phyloP scores from a whole-genome alignment of 2,888 invertebrate genomes.

The Drosophila barbarae region DNA sequence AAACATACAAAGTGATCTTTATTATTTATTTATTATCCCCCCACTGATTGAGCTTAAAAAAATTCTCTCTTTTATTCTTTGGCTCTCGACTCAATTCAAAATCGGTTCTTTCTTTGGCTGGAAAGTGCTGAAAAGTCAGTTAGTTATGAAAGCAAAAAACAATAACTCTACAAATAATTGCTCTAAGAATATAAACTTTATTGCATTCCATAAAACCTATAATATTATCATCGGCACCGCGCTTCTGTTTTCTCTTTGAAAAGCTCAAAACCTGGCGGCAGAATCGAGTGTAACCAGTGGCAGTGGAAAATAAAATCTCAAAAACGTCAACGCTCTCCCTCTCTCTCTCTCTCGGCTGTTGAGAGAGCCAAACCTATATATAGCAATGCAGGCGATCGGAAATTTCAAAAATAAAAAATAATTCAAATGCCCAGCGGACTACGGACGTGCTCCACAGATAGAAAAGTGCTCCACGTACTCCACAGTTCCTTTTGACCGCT shows the following conservation, averaged over 20 bases:
- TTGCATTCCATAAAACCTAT: no score
- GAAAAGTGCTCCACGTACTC: constrained; percentile 20
- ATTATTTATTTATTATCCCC: not conserved
- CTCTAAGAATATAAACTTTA: no score
- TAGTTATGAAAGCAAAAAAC: no score
- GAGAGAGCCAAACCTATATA: constrained; percentile 3
- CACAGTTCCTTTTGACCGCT: constrained; percentile 14
- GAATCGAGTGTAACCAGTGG: not conserved
- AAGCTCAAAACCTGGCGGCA: not conserved
- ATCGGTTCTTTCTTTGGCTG: no score
- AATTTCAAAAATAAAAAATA: not conserved
- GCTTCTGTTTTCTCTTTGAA: not conserved
- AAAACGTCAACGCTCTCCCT: not conserved
- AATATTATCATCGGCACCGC: no score
- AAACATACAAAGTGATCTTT: not conserved
- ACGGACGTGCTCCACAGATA: constrained; percentile 46
- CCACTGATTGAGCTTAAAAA: not conserved
- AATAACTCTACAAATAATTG: no score
- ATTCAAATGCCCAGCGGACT: constrained; percentile 45
- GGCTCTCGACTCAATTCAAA: not conserved
- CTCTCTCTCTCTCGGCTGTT: not conserved
- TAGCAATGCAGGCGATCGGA: constrained; percentile 2
- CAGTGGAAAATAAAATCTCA: not conserved
- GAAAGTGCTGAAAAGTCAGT: no score
- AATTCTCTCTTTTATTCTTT: not conserved